Evolutionary conservation across 92 coral and sea anemone species (phyloP).

Genomic region (Palythoa caribaeorum): DNA sequence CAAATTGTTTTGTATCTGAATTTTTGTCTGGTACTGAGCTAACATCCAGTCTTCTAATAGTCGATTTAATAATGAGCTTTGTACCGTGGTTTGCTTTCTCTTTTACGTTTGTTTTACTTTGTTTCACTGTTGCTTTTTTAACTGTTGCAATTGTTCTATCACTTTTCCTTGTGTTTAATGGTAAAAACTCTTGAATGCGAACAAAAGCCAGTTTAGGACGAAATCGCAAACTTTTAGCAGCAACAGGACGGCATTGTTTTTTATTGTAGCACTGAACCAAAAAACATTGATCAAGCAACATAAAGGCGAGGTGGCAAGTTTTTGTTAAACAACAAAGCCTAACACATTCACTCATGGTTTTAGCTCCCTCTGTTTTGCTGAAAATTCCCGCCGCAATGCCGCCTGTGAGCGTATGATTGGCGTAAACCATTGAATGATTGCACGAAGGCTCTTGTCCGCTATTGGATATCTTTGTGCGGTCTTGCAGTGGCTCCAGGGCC

Average conservation of each 20-base stretch:
- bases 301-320: slow-evolving; percentile 82
- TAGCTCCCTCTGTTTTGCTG: slow-evolving; percentile 59
- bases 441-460: slow-evolving; percentile 49
- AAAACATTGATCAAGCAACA: slow-evolving; percentile 84
- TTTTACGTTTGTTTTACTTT: neutral
- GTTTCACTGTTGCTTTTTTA: neutral
- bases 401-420: slow-evolving; percentile 76
- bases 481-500: slow-evolving; percentile 65
- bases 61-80: neutral
- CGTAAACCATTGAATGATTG: slow-evolving; percentile 64
- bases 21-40: neutral
- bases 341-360: slow-evolving; percentile 70
- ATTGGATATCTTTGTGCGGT: slow-evolving; percentile 43
- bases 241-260: slow-evolving; percentile 75
- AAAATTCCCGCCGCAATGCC: slow-evolving; percentile 77
- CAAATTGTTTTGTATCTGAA: neutral
- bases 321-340: slow-evolving; percentile 69
- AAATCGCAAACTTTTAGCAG: slow-evolving; percentile 68
- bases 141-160: neutral
- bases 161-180: neutral
- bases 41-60: neutral
- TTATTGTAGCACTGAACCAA: slow-evolving; percentile 76
- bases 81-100: neutral
- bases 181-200: slow-evolving; percentile 11
- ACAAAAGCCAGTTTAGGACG: slow-evolving; percentile 78